Percentiles rank a stretch among this genome's conserved stretches.
phyloP scores from a whole-genome alignment of 2,888 invertebrate species.

The Drosophila setosimentum region DNA sequence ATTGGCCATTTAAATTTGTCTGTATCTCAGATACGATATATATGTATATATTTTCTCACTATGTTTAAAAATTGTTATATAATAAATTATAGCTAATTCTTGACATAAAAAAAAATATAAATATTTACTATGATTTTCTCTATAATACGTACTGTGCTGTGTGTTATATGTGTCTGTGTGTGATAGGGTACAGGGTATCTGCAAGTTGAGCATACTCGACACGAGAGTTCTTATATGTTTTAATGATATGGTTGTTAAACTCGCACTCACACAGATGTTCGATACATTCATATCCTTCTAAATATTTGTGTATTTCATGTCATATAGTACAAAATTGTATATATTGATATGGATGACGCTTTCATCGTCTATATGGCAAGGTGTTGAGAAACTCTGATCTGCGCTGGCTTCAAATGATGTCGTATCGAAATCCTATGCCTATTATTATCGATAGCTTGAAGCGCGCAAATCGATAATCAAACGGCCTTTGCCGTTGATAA shows the following conservation, averaged over 20 bases:
- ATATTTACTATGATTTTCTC: background rate
- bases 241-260: constrained; percentile 11
- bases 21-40: background rate
- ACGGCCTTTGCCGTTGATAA: constrained; percentile 32
- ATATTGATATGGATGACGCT: constrained; percentile 36
- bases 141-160: background rate
- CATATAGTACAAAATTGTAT: constrained; percentile 33
- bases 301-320: constrained; percentile 16
- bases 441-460: constrained; percentile 7
- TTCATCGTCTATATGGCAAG: constrained; percentile 37
- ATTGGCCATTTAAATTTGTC: constrained; percentile 1
- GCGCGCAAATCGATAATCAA: constrained; percentile 16
- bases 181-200: constrained; percentile 16
- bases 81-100: too few relatives aligned
- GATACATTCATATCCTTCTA: constrained; percentile 13
- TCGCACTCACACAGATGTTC: constrained; percentile 1
- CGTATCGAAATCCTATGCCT: background rate
- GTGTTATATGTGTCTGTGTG: background rate
- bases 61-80: background rate
- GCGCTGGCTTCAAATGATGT: constrained; percentile 21
- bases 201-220: constrained; percentile 7
- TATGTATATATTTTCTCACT: background rate
- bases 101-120: background rate
- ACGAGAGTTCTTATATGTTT: background rate
- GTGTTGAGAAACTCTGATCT: background rate